Percentiles rank a stretch among this genome's conserved stretches.
phyloP scores from a whole-genome alignment of 1,140 invertebrate genomes.

The Scaptomyza montana region DNA sequence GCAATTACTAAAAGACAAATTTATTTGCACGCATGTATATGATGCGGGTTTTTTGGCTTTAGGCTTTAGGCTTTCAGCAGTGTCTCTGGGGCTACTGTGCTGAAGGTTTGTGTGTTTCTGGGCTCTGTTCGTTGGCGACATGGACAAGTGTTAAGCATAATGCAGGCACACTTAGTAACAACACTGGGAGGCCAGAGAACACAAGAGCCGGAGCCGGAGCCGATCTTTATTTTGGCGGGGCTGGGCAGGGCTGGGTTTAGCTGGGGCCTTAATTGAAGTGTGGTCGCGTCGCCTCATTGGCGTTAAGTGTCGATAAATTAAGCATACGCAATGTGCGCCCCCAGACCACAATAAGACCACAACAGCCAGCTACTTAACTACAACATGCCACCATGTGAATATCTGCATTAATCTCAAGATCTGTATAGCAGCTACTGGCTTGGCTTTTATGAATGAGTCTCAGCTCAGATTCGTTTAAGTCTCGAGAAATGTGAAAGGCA shows the following conservation, averaged over 20 bases:
- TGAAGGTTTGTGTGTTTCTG: background rate
- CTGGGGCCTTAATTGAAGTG: constrained; percentile 75
- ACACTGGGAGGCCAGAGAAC: background rate
- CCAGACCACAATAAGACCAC: background rate
- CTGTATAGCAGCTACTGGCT: constrained; percentile 39
- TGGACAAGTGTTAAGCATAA: constrained; percentile 81
- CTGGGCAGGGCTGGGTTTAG: too few relatives aligned
- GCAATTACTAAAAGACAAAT: constrained; percentile 83
- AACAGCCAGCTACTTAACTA: too few relatives aligned
- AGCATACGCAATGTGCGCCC: constrained; percentile 70
- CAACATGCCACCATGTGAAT: constrained; percentile 5
- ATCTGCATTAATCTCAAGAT: constrained; percentile 25
- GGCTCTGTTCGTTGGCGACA: constrained; percentile 60
- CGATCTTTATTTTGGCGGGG: too few relatives aligned
- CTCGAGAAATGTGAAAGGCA: constrained; percentile 69
- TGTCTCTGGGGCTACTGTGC: constrained; percentile 17
- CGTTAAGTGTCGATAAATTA: constrained; percentile 83
- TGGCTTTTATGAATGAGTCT: constrained; percentile 67
- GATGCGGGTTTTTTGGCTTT: constrained; percentile 39
- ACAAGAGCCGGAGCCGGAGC: background rate
- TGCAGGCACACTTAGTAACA: constrained; percentile 59
- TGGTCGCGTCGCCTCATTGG: constrained; percentile 72
- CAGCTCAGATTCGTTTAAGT: constrained; percentile 8
- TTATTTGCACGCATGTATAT: constrained; percentile 82
- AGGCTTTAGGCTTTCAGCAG: constrained; percentile 2